A percentile compares a stretch with the other conserved stretches of the same genome.
Evolutionary conservation across 2,797 vertebrate species (phyloP).

Genomic region (Ptychadena robeensis): DNA sequence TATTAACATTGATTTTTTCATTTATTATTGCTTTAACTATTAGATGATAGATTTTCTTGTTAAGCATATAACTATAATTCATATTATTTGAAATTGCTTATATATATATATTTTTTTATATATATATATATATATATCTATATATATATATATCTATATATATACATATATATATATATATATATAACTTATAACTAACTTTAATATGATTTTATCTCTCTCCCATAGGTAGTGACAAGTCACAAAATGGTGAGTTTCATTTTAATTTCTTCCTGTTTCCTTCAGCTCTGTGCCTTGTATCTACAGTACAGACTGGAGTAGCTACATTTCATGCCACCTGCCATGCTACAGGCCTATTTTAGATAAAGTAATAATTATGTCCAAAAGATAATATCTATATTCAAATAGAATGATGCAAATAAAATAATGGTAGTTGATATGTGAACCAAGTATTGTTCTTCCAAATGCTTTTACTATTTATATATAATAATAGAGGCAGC

Average conservation of each 20-base stretch:
- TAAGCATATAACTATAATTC: neutral
- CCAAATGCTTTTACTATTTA: neutral
- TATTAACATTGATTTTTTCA: neutral
- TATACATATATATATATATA: no score
- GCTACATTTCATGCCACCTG: neutral
- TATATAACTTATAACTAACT: no score
- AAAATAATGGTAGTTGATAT: no score
- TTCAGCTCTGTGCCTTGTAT: no score
- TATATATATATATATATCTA: neutral
- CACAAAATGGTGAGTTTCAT: conserved; percentile 35
- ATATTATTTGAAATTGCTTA: neutral
- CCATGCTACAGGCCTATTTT: neutral
- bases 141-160: no score
- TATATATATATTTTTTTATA: neutral
- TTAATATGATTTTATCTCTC: neutral
- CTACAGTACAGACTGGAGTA: no score
- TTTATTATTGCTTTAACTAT: neutral
- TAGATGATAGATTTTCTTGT: neutral
- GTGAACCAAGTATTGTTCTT: no score
- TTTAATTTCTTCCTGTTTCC: neutral
- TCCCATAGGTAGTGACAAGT: conserved; percentile 37
- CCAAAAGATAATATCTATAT: no score
- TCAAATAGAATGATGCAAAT: no score
- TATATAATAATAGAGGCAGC: no score
- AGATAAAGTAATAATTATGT: no score